Evolutionary conservation across 1,140 invertebrate genomes (phyloP), one percentile per base, ranked within the genome.

Genomic region (Saccostrea glomerata): DNA sequence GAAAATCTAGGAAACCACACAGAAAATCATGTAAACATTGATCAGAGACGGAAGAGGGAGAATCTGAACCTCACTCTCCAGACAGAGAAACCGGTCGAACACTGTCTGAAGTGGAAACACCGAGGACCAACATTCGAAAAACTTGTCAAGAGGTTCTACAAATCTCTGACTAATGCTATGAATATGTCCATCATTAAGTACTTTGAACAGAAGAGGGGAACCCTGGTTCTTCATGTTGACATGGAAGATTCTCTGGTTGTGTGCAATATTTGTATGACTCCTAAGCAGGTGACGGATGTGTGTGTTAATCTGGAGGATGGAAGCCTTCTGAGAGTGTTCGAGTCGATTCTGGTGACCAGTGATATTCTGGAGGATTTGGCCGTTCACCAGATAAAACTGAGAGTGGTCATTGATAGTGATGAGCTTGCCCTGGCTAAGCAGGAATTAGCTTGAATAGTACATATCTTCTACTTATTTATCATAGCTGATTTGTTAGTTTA

Each of bases 121-220:
- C 89, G 92, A 86, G 91, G 88, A 82, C 89, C 17, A 82, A 87
- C 82, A 87, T 92, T 91, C 77, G 87, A 90, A 7, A 85, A 90
- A 36, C 90, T 91, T 36, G 63, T 90, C 3, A 47, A 88, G 25
- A 89, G 89, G 15, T 90, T 92, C 84, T 92, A 90, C 84, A 84
- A 88, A 15, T 85, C 88, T n/a, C 89, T 91, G 30, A 86, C 25
- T 7, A 89, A 89, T 56, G 88, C 89, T 12, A 82, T 91, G 12
- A 88, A 92, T 17, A 91, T 89, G 13, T 82, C 91, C 25, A 87
- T 93, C 7, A 88, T 93, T 40, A 94, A 92, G 88, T 93, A 94
- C 89, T 92, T 94, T 84, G 93, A 94, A 88, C 92, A 93, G 86
- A 91, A 92, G n/a, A 88, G 92, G 20, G 92, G 92, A 12, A 92